These are phyloP conservation scores for Isichthys henryi DNA, from an alignment of 2,113 vertebrate species.

Conservation along the genomic window DNA sequence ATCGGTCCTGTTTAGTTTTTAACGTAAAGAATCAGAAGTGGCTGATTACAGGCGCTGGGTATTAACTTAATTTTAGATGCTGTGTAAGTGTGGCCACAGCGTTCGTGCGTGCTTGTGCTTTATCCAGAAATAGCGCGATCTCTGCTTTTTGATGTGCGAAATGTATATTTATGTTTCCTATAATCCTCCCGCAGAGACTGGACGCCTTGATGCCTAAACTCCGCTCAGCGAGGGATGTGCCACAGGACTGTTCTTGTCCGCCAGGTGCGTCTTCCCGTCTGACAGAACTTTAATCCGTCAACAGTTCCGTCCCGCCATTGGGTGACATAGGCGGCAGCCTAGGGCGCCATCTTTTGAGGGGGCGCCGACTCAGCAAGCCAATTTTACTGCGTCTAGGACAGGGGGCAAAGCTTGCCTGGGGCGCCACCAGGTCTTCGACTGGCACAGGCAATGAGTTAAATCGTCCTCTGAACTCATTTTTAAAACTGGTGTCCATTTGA, in stretches of 20 bases:
- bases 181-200: slow-evolving; percentile 57
- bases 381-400: background rate
- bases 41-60: background rate
- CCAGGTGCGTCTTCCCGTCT: slow-evolving; percentile 32
- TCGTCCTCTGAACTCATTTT: background rate
- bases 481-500: background rate
- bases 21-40: background rate
- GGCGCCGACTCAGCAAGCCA: background rate
- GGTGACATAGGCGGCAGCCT: background rate
- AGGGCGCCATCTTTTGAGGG: background rate
- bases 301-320: background rate
- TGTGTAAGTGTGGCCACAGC: background rate
- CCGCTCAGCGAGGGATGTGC: slow-evolving; percentile 61
- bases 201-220: slow-evolving; percentile 58
- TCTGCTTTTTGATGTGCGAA: background rate
- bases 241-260: slow-evolving; percentile 58
- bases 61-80: background rate
- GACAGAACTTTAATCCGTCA: background rate
- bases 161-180: background rate
- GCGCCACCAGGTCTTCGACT: background rate
- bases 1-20: background rate
- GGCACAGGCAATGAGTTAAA: too few relatives aligned
- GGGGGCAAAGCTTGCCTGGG: background rate
- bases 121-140: background rate
- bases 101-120: background rate